phyloP scores from a whole-genome alignment of 2,888 invertebrate species.

The Dryococelus australis region DNA sequence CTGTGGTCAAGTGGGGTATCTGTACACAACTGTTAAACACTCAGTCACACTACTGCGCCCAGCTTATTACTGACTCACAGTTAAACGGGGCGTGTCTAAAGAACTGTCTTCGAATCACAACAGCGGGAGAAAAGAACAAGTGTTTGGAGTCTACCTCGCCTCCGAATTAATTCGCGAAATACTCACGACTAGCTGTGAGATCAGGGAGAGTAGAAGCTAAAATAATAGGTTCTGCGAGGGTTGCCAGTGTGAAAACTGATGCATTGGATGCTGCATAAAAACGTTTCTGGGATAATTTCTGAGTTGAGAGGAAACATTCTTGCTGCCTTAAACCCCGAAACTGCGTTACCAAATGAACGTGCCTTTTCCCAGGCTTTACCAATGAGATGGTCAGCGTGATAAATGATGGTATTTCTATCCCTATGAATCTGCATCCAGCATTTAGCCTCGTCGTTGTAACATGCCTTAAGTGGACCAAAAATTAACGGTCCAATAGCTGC shows the following conservation, averaged over 20 bases:
- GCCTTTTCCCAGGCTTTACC: constrained; percentile 12
- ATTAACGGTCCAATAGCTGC: neutral
- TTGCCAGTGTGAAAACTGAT: neutral
- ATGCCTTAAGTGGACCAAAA: neutral
- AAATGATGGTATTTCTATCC: neutral
- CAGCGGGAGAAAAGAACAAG: no score
- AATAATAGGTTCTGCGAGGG: neutral
- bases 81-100: no score
- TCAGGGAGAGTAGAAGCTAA: neutral
- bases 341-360: constrained; percentile 3
- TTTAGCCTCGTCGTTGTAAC: constrained; percentile 17
- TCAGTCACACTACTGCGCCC: no score
- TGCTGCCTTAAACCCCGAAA: neutral
- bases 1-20: no score
- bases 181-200: no score
- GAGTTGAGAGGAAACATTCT: constrained; percentile 13
- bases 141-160: no score
- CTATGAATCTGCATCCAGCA: neutral
- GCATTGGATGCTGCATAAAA: neutral
- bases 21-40: no score
- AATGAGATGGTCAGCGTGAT: neutral
- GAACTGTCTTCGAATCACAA: no score
- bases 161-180: no score
- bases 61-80: no score
- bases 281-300: neutral